Base-by-base conservation (phyloP, 2,888 invertebrate genomes). In the Notocelia uddmanniana region DNA sequence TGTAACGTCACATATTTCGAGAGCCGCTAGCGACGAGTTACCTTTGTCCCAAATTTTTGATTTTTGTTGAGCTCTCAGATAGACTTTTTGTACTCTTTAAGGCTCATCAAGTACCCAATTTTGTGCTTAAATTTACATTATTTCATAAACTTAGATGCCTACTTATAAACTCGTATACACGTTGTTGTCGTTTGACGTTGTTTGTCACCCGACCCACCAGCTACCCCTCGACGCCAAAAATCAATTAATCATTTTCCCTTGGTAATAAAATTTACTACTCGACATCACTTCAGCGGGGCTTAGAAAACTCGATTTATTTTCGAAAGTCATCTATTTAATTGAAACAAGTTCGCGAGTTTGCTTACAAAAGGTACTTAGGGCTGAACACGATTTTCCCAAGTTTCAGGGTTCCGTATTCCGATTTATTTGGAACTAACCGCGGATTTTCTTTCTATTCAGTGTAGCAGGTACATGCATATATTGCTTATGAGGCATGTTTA, bases 261-360 rank as follows among this genome's bases (percentile, higher is more conserved):
- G 62, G 74, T 79, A 80, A 81, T 80, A 81, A 81, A 83, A 82
- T 81, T 80, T 78, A 81, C 81, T 80, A 81, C 77, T 80, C 75
- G 77, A 78, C 80, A 74, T 78, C 74, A 76, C 74, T 75, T 73
- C 72, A 52, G 75, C 68, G 75, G 73, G 75, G 76, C 75, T 78
- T 77, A 71, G 74, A 76, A 79, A 83, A 83, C 77, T 83, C 81
- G 80, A 84, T 83, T 83, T 83, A 82, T 83, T 83, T 81, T 79
- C 75, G 79, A 84, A 83, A 84, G 83, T 85, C 83, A 85, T 85
- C 85, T 83, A 83, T 85, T 85, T 85, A 84, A 86, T 85, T 83
- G 84, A 80, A 80, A 80, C 79, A 81, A 83, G 81, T 83, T 82
- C 76, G 75, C 78, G 79, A 81, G 80, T 81, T 76, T 74, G 77